phyloP scores from a whole-genome alignment of 2,888 invertebrate species.

The Dryobotodes eremita region DNA sequence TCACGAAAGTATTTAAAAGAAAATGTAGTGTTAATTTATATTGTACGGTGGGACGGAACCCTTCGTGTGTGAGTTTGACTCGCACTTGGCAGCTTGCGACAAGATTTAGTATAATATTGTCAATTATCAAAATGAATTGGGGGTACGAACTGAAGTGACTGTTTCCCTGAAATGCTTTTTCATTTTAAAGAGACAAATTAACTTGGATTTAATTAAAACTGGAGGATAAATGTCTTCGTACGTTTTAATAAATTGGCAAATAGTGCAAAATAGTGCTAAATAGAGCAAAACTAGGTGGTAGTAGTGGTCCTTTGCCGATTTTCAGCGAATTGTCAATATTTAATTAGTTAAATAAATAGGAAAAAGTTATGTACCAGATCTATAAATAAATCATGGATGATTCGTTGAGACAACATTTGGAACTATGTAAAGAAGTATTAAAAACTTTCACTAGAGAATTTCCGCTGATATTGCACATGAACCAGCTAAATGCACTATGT shows the following conservation, averaged over 20 bases:
- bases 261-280: too few relatives aligned
- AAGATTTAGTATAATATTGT: slow-evolving; percentile 8
- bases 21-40: background rate
- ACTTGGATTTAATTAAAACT: slow-evolving; percentile 7
- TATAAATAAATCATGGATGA: too few relatives aligned
- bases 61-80: background rate
- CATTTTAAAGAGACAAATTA: slow-evolving; percentile 18
- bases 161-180: slow-evolving; percentile 4
- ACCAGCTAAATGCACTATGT: background rate
- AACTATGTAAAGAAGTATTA: too few relatives aligned
- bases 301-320: too few relatives aligned
- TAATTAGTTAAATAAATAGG: background rate
- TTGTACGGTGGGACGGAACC: background rate
- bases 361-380: too few relatives aligned
- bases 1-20: too few relatives aligned
- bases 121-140: slow-evolving; percentile 17
- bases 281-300: too few relatives aligned
- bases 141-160: background rate
- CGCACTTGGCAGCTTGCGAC: too few relatives aligned
- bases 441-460: background rate
- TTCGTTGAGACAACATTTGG: too few relatives aligned
- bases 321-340: too few relatives aligned
- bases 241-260: background rate
- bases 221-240: background rate
- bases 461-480: background rate